phyloP scores from a whole-genome alignment of 2,113 vertebrate species.

The Archocentrus centrarchus region DNA sequence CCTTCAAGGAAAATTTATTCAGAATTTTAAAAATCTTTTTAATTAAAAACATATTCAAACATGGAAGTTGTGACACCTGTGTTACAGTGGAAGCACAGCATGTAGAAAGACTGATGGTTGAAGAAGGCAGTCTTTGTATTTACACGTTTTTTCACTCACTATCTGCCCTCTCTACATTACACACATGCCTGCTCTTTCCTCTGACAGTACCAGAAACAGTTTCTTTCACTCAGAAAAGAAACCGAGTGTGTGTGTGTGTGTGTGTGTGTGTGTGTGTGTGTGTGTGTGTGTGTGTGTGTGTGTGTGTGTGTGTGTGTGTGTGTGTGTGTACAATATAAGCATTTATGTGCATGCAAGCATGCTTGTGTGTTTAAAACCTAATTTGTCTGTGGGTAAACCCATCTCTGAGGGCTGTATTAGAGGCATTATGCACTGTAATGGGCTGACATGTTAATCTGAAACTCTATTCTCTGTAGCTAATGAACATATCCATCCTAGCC shows the following conservation, averaged over 20 bases:
- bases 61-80: neutral
- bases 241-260: neutral
- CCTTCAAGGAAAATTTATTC: too few species aligned
- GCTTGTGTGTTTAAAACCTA: conserved; percentile 54
- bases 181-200: conserved; percentile 25
- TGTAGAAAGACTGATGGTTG: neutral
- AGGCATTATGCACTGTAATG: conserved; percentile 72
- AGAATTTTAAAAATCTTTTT: too few species aligned
- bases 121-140: neutral
- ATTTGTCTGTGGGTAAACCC: conserved; percentile 67
- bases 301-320: conserved; percentile 13
- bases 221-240: conserved; percentile 44
- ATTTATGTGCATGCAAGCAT: neutral
- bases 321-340: neutral
- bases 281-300: neutral
- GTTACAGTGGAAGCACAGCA: too few species aligned
- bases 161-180: conserved; percentile 5
- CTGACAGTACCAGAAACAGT: conserved; percentile 60
- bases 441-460: conserved; percentile 78
- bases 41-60: too few species aligned
- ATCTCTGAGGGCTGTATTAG: conserved; percentile 73
- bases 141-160: conserved; percentile 7
- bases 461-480: conserved; percentile 75
- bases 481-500: conserved; percentile 74
- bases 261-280: conserved; percentile 13